phyloP scores from a whole-genome alignment of 1,140 invertebrate genomes.

The Vanessa atalanta region DNA sequence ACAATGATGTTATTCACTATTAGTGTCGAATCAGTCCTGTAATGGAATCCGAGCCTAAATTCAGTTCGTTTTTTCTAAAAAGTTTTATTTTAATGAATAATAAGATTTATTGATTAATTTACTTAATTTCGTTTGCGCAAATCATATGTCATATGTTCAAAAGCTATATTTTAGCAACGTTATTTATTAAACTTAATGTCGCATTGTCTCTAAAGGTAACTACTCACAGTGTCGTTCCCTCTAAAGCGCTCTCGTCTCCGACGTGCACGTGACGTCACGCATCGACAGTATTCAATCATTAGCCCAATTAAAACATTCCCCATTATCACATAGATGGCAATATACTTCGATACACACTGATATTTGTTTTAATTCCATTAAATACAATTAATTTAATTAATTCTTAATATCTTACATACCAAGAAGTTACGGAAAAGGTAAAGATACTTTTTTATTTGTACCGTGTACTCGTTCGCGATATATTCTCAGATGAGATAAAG shows the following conservation, averaged over 20 bases:
- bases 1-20: too few species aligned
- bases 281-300: slow-evolving; percentile 49
- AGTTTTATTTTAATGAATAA: too few species aligned
- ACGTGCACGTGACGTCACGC: slow-evolving; percentile 37
- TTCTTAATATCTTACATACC: slow-evolving; percentile 23
- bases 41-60: too few species aligned
- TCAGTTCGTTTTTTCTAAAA: too few species aligned
- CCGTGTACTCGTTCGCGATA: not conserved
- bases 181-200: not conserved
- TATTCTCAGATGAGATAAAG: slow-evolving; percentile 11
- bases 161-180: not conserved
- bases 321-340: slow-evolving; percentile 43
- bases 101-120: too few species aligned
- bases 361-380: slow-evolving; percentile 34
- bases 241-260: slow-evolving; percentile 9
- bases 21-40: too few species aligned
- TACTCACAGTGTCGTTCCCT: not conserved
- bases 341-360: slow-evolving; percentile 8
- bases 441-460: not conserved
- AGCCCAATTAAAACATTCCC: slow-evolving; percentile 71
- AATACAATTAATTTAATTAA: slow-evolving; percentile 28
- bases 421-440: slow-evolving; percentile 19
- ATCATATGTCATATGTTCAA: too few species aligned
- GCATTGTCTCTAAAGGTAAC: not conserved
- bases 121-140: too few species aligned